phyloP scores from a whole-genome alignment of 2,888 invertebrate genomes.

The Lasioglossum zephyrum region DNA sequence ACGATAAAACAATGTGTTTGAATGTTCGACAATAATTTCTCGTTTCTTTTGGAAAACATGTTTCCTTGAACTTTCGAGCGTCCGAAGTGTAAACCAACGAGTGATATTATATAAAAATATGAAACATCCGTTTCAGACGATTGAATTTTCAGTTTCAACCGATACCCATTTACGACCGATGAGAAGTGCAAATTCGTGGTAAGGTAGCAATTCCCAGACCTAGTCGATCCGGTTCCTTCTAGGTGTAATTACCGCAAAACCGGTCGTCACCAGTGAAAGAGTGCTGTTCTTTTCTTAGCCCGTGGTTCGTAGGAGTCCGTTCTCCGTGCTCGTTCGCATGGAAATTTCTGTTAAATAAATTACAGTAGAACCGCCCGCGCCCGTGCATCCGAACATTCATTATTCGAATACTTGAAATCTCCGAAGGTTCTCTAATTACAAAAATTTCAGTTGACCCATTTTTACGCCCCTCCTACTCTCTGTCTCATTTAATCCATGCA shows the following conservation, averaged over 20 bases:
- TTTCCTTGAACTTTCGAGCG: not conserved
- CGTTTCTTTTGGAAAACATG: not conserved
- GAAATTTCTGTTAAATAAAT: conserved; percentile 53
- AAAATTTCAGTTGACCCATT: conserved; percentile 8
- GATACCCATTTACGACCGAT: conserved; percentile 25
- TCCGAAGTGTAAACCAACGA: not conserved
- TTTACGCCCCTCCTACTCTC: not conserved
- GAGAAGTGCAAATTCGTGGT: conserved; percentile 27
- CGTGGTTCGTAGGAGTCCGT: conserved; percentile 1
- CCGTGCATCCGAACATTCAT: not conserved
- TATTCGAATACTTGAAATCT: not conserved
- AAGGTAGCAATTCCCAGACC: conserved; percentile 7
- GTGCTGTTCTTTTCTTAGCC: conserved; percentile 33
- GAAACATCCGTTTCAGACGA: not conserved
- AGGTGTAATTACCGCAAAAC: conserved; percentile 48
- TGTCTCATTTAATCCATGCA: not conserved
- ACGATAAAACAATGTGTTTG: no score
- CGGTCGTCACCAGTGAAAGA: conserved; percentile 39
- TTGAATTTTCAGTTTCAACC: not conserved
- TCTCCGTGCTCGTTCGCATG: conserved; percentile 20
- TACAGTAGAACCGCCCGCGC: not conserved
- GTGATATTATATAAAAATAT: not conserved
- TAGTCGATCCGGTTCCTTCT: conserved; percentile 41
- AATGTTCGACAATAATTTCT: not conserved
- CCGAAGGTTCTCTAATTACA: conserved; percentile 3